These are phyloP conservation scores for Anodontia alba DNA, from an alignment of 2,888 invertebrate species.

Conservation along the genomic window DNA sequence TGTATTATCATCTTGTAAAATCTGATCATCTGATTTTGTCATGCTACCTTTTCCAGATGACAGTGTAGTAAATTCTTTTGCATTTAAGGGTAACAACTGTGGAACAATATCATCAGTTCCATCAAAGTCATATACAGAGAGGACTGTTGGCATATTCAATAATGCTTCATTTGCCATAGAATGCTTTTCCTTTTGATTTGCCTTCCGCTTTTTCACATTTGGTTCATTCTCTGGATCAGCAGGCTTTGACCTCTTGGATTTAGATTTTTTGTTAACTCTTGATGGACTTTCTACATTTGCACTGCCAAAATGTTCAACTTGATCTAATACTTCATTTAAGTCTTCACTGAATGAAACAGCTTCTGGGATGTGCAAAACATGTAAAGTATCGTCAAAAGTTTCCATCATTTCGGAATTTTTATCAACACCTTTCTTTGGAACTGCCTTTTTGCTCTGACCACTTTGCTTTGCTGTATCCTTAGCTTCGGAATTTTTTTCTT, in stretches of 20 bases:
- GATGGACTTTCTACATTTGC: slow-evolving; percentile 44
- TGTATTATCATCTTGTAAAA: slow-evolving; percentile 13
- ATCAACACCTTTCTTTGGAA: slow-evolving; percentile 35
- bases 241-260: slow-evolving; percentile 65
- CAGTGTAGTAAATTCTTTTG: slow-evolving; percentile 50
- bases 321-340: slow-evolving; percentile 80
- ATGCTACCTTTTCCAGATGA: slow-evolving; percentile 21
- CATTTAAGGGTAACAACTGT: slow-evolving; percentile 58
- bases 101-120: slow-evolving; percentile 68
- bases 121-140: slow-evolving; percentile 77
- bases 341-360: slow-evolving; percentile 80
- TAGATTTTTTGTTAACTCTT: slow-evolving; percentile 59
- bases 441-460: slow-evolving; percentile 18
- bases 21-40: not conserved
- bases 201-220: slow-evolving; percentile 67
- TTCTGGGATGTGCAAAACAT: slow-evolving; percentile 72
- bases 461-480: slow-evolving; percentile 14
- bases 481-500: slow-evolving; percentile 30
- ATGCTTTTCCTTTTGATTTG: slow-evolving; percentile 51
- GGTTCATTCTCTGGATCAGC: slow-evolving; percentile 62
- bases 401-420: slow-evolving; percentile 31
- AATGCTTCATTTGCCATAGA: slow-evolving; percentile 30
- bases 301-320: slow-evolving; percentile 78
- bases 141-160: slow-evolving; percentile 54
- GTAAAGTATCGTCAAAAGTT: slow-evolving; percentile 55